These are phyloP conservation scores for Solen grandis DNA, from an alignment of 1,140 invertebrate genomes.

Conservation along the genomic window DNA sequence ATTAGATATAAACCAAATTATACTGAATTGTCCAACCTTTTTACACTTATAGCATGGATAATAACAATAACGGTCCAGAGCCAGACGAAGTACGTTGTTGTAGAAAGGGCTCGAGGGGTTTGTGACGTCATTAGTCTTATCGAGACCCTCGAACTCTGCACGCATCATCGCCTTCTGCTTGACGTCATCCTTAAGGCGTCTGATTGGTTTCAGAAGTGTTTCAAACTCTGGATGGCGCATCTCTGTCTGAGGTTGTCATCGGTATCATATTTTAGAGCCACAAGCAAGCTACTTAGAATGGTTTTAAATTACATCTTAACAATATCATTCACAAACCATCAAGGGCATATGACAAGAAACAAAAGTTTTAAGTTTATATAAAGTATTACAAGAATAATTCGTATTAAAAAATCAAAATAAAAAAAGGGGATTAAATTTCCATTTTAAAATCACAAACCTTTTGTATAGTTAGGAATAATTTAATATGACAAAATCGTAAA, in stretches of 20 bases:
- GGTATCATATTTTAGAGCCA: neutral
- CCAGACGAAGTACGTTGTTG: conserved; percentile 19
- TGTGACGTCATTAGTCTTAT: conserved; percentile 9
- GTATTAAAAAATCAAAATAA: neutral
- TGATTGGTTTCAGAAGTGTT: neutral
- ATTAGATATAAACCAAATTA: neutral
- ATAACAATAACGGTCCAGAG: conserved; percentile 44
- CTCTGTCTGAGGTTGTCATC: neutral
- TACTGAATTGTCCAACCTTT: conserved; percentile 4
- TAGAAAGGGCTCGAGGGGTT: conserved; percentile 15
- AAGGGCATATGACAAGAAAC: too few relatives aligned
- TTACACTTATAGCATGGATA: conserved; percentile 46
- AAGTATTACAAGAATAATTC: neutral
- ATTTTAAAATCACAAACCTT: too few relatives aligned
- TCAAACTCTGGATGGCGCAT: conserved; percentile 26
- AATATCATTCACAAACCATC: neutral
- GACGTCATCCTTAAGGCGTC: conserved; percentile 27
- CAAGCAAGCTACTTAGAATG: neutral
- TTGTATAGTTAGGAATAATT: neutral
- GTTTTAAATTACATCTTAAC: neutral
- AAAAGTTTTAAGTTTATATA: neutral
- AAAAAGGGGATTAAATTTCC: neutral
- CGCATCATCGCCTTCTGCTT: conserved; percentile 31
- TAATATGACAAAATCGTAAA: too few relatives aligned
- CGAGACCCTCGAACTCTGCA: conserved; percentile 17